phyloP scores from a whole-genome alignment of 2,113 vertebrate species.

The Tonatia bakeri region DNA sequence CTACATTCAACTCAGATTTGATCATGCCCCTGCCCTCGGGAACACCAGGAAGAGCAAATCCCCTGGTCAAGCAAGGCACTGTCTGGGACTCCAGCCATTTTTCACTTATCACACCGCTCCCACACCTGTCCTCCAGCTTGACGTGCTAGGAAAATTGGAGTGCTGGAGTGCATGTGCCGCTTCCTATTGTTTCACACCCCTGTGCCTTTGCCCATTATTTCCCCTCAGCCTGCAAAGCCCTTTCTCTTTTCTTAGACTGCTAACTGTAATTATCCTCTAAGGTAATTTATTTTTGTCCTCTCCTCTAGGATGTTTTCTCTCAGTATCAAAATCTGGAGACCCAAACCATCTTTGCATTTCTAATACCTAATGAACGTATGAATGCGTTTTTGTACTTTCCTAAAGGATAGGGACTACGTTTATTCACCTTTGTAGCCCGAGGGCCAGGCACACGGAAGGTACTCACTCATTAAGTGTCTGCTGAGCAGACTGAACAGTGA shows the following conservation, averaged over 20 bases:
- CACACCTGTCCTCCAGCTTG: not conserved
- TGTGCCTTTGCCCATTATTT: not conserved
- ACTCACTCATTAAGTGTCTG: not conserved
- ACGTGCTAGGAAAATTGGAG: not conserved
- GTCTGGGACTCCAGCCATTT: not conserved
- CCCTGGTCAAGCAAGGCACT: not conserved
- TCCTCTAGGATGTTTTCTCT: not conserved
- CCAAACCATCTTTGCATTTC: not conserved
- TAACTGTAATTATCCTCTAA: not conserved
- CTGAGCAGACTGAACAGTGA: not conserved
- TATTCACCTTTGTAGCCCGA: not conserved
- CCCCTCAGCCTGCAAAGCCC: not conserved
- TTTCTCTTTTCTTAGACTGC: not conserved
- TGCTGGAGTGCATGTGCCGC: not conserved
- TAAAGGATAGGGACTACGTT: accelerated
- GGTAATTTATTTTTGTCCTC: not conserved
- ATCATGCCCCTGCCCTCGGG: too few species aligned
- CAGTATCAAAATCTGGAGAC: not conserved
- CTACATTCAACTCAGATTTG: not conserved
- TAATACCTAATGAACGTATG: not conserved
- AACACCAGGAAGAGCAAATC: not conserved
- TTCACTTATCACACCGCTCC: not conserved
- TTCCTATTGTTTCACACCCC: not conserved
- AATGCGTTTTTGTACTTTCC: not conserved
- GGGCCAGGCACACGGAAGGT: not conserved